A percentile compares a stretch with the other conserved stretches of the same genome.
Evolutionary conservation across 2,888 invertebrate species (phyloP).

Genomic region (Epirrhoe alternata): DNA sequence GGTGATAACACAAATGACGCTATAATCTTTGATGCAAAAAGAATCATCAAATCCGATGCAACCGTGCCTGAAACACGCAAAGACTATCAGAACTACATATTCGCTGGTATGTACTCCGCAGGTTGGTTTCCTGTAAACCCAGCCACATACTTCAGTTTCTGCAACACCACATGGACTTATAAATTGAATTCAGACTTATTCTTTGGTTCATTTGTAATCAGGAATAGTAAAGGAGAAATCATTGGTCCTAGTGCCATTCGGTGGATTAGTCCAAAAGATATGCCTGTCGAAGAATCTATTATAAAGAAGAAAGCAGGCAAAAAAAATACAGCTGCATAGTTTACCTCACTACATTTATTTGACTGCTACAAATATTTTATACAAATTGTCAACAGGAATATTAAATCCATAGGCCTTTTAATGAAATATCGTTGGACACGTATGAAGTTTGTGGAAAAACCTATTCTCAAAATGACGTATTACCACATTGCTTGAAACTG

Average conservation of each 20-base stretch:
- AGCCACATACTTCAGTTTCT: constrained; percentile 51
- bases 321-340: constrained; percentile 52
- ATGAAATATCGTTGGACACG: constrained; percentile 52
- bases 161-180: constrained; percentile 69
- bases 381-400: too few relatives aligned
- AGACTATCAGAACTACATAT: constrained; percentile 60
- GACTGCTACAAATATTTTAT: too few relatives aligned
- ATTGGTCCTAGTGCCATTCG: constrained; percentile 56
- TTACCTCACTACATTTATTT: constrained; percentile 52
- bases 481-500: constrained; percentile 51
- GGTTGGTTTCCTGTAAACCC: constrained; percentile 58
- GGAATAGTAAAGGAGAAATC: constrained; percentile 48
- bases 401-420: constrained; percentile 58
- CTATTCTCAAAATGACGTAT: constrained; percentile 52
- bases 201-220: constrained; percentile 59
- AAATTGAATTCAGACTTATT: constrained; percentile 57
- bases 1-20: constrained; percentile 48
- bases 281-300: constrained; percentile 41
- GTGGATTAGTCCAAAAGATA: constrained; percentile 51
- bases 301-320: constrained; percentile 34
- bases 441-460: constrained; percentile 62
- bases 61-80: constrained; percentile 52
- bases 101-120: constrained; percentile 59
- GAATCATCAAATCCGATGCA: not conserved
- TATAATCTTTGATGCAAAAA: constrained; percentile 59